A percentile compares a stretch with the other conserved stretches of the same genome.
phyloP scores from a whole-genome alignment of 2,797 vertebrate genomes.

The Anomalospiza imberbis region DNA sequence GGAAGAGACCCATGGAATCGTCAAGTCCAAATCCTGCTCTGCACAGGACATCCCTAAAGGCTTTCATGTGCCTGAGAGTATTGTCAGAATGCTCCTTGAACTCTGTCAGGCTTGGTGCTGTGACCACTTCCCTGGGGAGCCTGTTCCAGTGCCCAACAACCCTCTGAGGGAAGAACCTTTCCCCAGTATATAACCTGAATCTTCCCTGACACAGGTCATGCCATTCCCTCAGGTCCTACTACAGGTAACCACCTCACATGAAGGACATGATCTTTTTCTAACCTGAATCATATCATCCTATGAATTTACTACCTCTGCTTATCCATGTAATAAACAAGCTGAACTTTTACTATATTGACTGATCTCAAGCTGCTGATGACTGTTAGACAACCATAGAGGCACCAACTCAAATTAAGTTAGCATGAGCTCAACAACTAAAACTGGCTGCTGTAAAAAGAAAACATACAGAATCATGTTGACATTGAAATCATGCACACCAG shows the following conservation, averaged over 20 bases:
- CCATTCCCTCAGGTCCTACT: not conserved
- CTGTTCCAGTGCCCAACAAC: not conserved
- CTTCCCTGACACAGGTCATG: not conserved
- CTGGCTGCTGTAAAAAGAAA: not conserved
- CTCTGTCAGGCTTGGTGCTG: not conserved
- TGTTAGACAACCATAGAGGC: not conserved
- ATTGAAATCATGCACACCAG: not conserved
- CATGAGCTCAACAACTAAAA: not conserved
- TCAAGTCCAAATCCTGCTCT: not conserved
- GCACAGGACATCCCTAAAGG: not conserved
- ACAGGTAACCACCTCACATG: not conserved
- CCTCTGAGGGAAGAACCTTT: not conserved
- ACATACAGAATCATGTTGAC: not conserved
- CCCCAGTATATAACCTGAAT: not conserved
- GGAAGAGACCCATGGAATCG: not conserved
- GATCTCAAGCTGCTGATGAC: not conserved
- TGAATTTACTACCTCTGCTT: not conserved
- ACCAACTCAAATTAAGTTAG: not conserved
- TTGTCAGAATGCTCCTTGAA: rapidly evolving
- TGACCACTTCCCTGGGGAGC: not conserved
- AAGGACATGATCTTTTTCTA: not conserved
- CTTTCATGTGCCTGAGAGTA: not conserved
- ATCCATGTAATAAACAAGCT: not conserved
- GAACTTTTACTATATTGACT: not conserved
- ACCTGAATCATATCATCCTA: not conserved